A percentile compares a stretch with the other conserved stretches of the same genome.
These are phyloP conservation scores for Ictalurus punctatus DNA, from an alignment of 2,113 vertebrate species.

Conservation along the genomic window DNA sequence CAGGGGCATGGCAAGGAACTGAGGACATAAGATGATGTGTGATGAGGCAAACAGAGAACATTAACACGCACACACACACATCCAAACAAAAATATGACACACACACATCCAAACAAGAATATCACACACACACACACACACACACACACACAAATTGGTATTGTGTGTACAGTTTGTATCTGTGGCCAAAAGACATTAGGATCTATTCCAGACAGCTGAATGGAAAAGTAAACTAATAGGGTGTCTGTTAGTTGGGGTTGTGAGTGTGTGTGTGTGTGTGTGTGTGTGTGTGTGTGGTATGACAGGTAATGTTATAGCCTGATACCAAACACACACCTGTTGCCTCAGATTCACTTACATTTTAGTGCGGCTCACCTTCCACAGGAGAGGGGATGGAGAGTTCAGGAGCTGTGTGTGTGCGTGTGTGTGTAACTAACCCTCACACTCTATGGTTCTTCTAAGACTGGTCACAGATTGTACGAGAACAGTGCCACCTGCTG, in stretches of 20 bases:
- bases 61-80: constrained; percentile 27
- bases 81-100: neutral
- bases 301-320: constrained; percentile 66
- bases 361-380: constrained; percentile 70
- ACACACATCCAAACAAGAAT: constrained; percentile 13
- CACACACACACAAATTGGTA: neutral
- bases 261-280: constrained; percentile 14
- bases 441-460: neutral
- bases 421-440: constrained; percentile 8
- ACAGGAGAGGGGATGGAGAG: constrained; percentile 25
- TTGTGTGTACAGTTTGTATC: constrained; percentile 13
- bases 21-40: neutral
- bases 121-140: constrained; percentile 33
- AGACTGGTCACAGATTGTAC: no score
- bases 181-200: constrained; percentile 32
- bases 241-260: constrained; percentile 23
- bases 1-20: neutral
- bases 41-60: no score
- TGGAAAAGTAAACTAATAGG: constrained; percentile 28
- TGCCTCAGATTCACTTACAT: constrained; percentile 73
- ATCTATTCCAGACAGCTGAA: constrained; percentile 25
- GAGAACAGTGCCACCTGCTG: neutral
- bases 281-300: constrained; percentile 24
- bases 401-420: constrained; percentile 12
- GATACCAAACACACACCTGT: constrained; percentile 67